Percentiles rank a stretch among this genome's conserved stretches.
Conservation (phyloP, 1,140 invertebrate species). For the Caenorhabditis brenneri region DNA sequence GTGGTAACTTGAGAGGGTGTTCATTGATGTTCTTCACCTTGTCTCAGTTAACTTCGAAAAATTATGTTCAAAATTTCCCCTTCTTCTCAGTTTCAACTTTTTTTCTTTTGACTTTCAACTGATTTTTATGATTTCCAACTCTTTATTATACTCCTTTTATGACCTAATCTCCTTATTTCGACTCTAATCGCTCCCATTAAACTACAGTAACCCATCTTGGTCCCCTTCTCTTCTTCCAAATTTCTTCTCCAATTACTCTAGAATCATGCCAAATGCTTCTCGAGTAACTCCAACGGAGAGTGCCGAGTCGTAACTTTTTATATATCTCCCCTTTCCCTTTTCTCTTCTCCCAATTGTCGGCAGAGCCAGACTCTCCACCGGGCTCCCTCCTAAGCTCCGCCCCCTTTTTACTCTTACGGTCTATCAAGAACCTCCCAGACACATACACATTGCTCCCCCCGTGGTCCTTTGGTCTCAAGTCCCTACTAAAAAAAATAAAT, state of each 20-base stretch:
- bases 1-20: background rate
- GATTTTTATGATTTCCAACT: background rate
- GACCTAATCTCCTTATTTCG: background rate
- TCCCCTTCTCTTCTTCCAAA: background rate
- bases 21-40: constrained; percentile 6
- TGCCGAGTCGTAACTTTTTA: constrained; percentile 10
- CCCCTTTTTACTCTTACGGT: background rate
- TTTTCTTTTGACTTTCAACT: no score
- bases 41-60: no score
- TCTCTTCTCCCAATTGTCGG: background rate
- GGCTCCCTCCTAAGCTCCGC: background rate
- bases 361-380: background rate
- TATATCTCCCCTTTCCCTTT: background rate
- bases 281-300: no score
- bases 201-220: background rate
- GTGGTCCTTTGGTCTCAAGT: background rate
- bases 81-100: background rate
- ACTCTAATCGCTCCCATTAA: background rate
- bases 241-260: background rate
- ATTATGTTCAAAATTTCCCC: background rate
- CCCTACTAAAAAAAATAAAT: background rate
- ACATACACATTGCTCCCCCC: no score
- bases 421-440: background rate
- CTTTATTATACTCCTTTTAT: background rate
- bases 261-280: no score